A percentile compares a stretch with the other conserved stretches of the same genome.
Conservation (phyloP, 2,113 vertebrate genomes). For the Baryphthengus martii region DNA sequence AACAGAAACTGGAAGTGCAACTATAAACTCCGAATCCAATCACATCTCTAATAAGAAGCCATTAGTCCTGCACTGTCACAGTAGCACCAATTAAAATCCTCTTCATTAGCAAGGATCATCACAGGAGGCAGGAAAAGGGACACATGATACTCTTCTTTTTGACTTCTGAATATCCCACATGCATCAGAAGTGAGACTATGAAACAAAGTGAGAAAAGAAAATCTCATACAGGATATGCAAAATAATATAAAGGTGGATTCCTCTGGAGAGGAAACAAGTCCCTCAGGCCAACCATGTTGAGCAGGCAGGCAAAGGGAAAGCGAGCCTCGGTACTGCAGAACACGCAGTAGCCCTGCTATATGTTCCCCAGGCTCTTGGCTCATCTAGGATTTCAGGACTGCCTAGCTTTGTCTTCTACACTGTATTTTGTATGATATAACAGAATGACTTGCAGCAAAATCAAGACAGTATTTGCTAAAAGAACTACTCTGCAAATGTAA, state of each 20-base stretch:
- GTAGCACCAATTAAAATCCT: background rate
- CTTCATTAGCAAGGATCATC: background rate
- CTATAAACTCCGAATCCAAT: background rate
- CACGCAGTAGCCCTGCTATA: background rate
- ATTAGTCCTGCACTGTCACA: background rate
- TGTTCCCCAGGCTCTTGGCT: too few species aligned
- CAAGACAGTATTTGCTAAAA: background rate
- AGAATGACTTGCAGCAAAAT: background rate
- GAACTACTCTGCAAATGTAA: background rate
- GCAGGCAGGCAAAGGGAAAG: fast-evolving
- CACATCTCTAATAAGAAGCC: background rate
- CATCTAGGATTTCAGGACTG: background rate
- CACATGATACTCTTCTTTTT: background rate
- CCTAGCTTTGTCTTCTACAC: background rate
- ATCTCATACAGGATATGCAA: background rate
- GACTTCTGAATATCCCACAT: background rate
- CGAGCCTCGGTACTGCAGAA: background rate
- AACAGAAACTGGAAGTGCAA: background rate
- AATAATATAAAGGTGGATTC: background rate
- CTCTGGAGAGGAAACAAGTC: background rate
- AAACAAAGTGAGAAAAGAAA: background rate
- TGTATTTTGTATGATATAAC: background rate
- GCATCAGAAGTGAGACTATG: background rate
- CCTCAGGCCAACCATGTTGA: background rate
- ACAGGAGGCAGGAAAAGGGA: background rate